A percentile compares a stretch with the other conserved stretches of the same genome.
Evolutionary conservation across 2,797 vertebrate genomes (phyloP).

Genomic region (Malurus leucopterus): DNA sequence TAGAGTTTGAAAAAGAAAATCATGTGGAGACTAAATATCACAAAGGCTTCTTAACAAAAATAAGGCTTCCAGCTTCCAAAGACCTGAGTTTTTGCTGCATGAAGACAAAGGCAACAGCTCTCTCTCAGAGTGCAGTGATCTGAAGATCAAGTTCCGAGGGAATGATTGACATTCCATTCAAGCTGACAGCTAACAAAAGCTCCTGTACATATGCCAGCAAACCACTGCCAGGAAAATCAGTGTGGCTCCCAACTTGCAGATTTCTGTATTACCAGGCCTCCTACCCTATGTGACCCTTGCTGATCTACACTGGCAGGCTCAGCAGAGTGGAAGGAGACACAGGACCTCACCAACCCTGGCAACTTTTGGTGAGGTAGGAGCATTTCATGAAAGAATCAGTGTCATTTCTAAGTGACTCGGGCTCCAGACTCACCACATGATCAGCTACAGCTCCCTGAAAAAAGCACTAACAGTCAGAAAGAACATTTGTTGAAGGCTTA

Average conservation of each 20-base stretch:
- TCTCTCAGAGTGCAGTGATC: background rate
- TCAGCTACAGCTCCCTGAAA: background rate
- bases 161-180: background rate
- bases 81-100: background rate
- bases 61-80: background rate
- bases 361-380: background rate
- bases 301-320: background rate
- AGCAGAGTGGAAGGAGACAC: background rate
- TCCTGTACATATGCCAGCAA: background rate
- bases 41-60: background rate
- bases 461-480: background rate
- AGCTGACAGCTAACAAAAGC: slow-evolving; percentile 16
- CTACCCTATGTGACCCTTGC: background rate
- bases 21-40: background rate
- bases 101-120: background rate
- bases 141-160: background rate
- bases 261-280: background rate
- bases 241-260: background rate
- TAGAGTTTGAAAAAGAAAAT: background rate
- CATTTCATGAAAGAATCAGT: background rate
- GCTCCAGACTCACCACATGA: background rate
- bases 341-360: background rate
- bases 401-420: background rate
- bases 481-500: background rate
- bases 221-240: background rate